Conservation (phyloP, 2,888 invertebrate species). For the Desoria tigrina region DNA sequence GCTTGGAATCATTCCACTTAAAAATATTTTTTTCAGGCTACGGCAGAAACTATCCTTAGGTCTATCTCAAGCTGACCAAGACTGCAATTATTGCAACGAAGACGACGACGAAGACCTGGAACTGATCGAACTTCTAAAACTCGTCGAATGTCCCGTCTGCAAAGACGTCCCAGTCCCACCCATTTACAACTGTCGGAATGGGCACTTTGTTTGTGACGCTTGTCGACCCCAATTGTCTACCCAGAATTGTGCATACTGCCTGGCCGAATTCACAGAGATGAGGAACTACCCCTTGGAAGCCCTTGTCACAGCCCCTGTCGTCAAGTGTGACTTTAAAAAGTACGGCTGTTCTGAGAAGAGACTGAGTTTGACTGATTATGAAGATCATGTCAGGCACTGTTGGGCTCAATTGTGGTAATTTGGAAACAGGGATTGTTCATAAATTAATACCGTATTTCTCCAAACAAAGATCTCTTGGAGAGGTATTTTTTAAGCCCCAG, state of each 20-base stretch:
- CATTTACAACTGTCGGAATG: conserved; percentile 42
- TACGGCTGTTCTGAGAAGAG: conserved; percentile 28
- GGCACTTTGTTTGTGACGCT: conserved; percentile 33
- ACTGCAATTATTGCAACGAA: no score
- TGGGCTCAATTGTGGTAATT: conserved; percentile 21
- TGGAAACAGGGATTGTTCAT: neutral
- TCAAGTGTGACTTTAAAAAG: conserved; percentile 29
- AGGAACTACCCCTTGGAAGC: conserved; percentile 42
- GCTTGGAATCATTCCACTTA: no score
- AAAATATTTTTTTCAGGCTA: no score
- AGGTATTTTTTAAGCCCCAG: no score
- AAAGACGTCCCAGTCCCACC: conserved; percentile 36
- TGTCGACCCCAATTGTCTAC: conserved; percentile 30
- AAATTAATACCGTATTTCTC: neutral
- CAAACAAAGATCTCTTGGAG: no score
- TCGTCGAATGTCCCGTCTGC: conserved; percentile 42
- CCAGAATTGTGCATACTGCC: conserved; percentile 33
- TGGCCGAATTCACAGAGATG: conserved; percentile 36
- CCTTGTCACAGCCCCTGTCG: conserved; percentile 25
- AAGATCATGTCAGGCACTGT: conserved; percentile 34
- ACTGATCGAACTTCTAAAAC: conserved; percentile 21
- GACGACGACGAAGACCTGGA: conserved; percentile 26
- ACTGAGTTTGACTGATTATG: conserved; percentile 36
- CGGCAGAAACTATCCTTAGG: no score
- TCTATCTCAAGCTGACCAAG: no score